phyloP scores from a whole-genome alignment of 2,888 invertebrate genomes.

The Tetanocera ferruginea region DNA sequence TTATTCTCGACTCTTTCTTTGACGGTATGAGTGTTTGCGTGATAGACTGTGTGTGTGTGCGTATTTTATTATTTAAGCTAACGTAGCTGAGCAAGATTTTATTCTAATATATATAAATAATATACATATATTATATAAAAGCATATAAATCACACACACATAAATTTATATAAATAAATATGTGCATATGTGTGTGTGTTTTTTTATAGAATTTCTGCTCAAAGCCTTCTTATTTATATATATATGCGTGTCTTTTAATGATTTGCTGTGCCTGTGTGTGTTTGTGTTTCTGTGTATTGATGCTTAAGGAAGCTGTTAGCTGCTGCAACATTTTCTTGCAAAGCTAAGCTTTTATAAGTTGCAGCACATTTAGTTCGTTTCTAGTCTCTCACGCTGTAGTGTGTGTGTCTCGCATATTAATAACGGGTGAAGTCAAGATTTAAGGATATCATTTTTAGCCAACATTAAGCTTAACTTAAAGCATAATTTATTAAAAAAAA shows the following conservation, averaged over 20 bases:
- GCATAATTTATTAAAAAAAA: background rate
- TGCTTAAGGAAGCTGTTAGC: slow-evolving; percentile 30
- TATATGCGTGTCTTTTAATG: slow-evolving; percentile 16
- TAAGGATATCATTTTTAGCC: slow-evolving; percentile 6
- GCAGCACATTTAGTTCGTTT: slow-evolving; percentile 64
- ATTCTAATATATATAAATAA: slow-evolving; percentile 40
- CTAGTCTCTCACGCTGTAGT: slow-evolving; percentile 65
- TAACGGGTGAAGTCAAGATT: slow-evolving; percentile 33
- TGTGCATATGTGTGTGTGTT: background rate
- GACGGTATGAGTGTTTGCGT: background rate
- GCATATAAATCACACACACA: slow-evolving; percentile 5
- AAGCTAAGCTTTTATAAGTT: slow-evolving; percentile 50
- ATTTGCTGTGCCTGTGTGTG: slow-evolving; percentile 11
- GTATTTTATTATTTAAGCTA: slow-evolving; percentile 6
- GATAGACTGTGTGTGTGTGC: slow-evolving; percentile 11
- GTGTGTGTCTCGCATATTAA: slow-evolving; percentile 54
- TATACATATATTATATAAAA: slow-evolving; percentile 28
- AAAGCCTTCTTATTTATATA: background rate
- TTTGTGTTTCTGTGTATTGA: background rate
- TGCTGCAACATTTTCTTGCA: slow-evolving; percentile 27
- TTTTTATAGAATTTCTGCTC: background rate
- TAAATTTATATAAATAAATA: slow-evolving; percentile 26
- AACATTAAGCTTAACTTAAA: slow-evolving; percentile 2
- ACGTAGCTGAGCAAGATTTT: slow-evolving; percentile 28
- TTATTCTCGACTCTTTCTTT: slow-evolving; percentile 25